Evolutionary conservation across 53 echinoderm and acorn worm species (phyloP).

Genomic region (Pentamera pediparva): DNA sequence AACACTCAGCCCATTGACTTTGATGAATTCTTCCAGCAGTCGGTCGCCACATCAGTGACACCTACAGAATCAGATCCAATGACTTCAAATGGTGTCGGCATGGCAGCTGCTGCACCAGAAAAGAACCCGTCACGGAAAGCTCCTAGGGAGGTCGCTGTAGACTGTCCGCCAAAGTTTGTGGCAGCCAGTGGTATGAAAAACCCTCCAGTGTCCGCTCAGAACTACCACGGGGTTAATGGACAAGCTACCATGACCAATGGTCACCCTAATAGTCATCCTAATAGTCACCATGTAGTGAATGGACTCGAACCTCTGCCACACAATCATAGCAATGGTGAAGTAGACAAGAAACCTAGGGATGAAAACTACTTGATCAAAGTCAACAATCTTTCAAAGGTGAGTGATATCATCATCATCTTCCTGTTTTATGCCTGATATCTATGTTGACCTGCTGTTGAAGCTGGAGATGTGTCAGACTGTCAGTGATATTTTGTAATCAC

Average conservation of each 20-base stretch:
- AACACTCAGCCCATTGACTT: slow-evolving; percentile 7
- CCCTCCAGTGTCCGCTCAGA: slow-evolving; percentile 39
- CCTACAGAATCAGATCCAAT: neutral
- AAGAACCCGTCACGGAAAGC: slow-evolving; percentile 19
- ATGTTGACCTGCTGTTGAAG: no score
- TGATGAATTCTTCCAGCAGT: slow-evolving; percentile 5
- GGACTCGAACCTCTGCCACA: slow-evolving; percentile 19
- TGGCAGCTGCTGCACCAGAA: neutral
- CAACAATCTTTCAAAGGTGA: slow-evolving; percentile 10
- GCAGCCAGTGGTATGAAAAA: slow-evolving; percentile 99
- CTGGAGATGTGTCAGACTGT: no score
- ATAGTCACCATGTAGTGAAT: slow-evolving; percentile 44
- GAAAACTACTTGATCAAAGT: slow-evolving; percentile 1
- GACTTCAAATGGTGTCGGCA: slow-evolving; percentile 20
- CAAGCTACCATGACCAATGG: slow-evolving; percentile 46
- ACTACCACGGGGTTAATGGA: slow-evolving; percentile 49
- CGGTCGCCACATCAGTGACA: no score
- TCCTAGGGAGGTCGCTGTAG: slow-evolving; percentile 86
- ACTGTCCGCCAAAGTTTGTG: slow-evolving; percentile 94
- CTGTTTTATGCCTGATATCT: no score
- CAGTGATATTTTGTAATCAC: no score
- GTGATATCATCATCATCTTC: no score
- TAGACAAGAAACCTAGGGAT: slow-evolving; percentile 6
- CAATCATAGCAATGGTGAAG: slow-evolving; percentile 20
- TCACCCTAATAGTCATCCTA: no score